Percentiles rank a stretch among this genome's conserved stretches.
These are phyloP conservation scores for Salticus scenicus DNA, from an alignment of 2,888 invertebrate genomes.

Conservation along the genomic window DNA sequence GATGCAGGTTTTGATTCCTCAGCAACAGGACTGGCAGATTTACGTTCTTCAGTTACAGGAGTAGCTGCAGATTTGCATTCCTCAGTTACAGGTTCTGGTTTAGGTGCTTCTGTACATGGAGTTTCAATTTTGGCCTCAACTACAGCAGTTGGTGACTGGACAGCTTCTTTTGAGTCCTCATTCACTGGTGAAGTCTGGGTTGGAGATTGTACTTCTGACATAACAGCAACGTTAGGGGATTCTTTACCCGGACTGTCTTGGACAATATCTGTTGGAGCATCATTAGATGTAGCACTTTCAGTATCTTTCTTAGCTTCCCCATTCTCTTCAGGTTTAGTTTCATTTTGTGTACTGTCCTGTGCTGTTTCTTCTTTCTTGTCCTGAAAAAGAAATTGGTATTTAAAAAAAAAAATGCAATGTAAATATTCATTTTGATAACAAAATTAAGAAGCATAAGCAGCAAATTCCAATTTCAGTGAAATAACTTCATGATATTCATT, in stretches of 20 bases:
- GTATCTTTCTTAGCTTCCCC: conserved; percentile 58
- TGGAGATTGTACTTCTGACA: conserved; percentile 62
- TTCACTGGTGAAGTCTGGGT: conserved; percentile 35
- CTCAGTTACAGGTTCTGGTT: not conserved
- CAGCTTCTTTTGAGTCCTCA: conserved; percentile 40
- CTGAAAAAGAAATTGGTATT: conserved; percentile 28
- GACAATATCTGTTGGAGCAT: conserved; percentile 66
- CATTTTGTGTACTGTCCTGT: conserved; percentile 30
- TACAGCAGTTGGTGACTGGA: conserved; percentile 33
- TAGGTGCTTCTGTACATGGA: conserved; percentile 10
- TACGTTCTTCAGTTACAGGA: conserved; percentile 25
- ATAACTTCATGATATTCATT: no score
- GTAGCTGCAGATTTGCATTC: conserved; percentile 1
- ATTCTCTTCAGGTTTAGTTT: conserved; percentile 43
- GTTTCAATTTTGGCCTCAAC: conserved; percentile 45
- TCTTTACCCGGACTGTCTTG: conserved; percentile 66
- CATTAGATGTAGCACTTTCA: conserved; percentile 50
- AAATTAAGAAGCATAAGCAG: no score
- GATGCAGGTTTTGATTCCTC: not conserved
- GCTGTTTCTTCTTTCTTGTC: conserved; percentile 54
- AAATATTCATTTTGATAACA: not conserved
- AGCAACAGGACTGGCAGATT: not conserved
- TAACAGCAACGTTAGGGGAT: conserved; percentile 55
- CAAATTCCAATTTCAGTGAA: no score
- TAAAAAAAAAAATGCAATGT: not conserved